Base-by-base conservation (phyloP, 2,797 vertebrate genomes). In the Acropternis orthonyx region DNA sequence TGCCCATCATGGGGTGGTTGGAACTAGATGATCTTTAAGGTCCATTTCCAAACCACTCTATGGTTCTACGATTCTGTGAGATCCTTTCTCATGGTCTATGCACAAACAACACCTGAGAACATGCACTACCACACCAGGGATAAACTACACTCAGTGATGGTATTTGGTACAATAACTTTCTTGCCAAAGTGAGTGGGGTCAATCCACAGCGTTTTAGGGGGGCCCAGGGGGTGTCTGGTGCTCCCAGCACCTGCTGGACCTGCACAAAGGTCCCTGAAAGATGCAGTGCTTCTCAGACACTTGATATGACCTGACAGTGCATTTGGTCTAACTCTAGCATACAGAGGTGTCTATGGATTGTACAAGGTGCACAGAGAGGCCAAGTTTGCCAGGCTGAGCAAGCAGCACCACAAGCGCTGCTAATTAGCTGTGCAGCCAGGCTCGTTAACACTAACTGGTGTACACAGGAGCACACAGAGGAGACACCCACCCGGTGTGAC, bases 171-270 rank as follows among this genome's bases (percentile, higher is more conserved):
- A 41, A 26, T 16, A 41, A 28, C 23, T 23, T 67, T 23, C 39
- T 14, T 34, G 54, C 32, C 22, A 7, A 20, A 46, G 49, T 0
- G 3, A 39, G 54, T 1, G 36, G 27, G 14, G 26, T 39, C 55
- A 48, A 41, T 48, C 27, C 9, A 3, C 48, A 52, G 46, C 37
- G 27, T 61, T 65, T 2, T 1, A 2, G 51, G 43, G 39, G 9
- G 28, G 19, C 2, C 27, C 46, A 18, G n/a, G 36, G 3, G 11
- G 13, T 3, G 18, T 9, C 24, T 0, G 5, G 43, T 3, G 0
- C 9, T 30, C 41, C 30, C 56, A 59, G 55, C 46, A 49, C 8
- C 12, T 2, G 1, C 73, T 56, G 62, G 41, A 37, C 32, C 52
- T 19, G 32, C 32, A 34, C 1, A 1, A 21, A 79, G 30, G 27